Conservation (phyloP, 2,888 invertebrate genomes). For the Camptogramma bilineatum region DNA sequence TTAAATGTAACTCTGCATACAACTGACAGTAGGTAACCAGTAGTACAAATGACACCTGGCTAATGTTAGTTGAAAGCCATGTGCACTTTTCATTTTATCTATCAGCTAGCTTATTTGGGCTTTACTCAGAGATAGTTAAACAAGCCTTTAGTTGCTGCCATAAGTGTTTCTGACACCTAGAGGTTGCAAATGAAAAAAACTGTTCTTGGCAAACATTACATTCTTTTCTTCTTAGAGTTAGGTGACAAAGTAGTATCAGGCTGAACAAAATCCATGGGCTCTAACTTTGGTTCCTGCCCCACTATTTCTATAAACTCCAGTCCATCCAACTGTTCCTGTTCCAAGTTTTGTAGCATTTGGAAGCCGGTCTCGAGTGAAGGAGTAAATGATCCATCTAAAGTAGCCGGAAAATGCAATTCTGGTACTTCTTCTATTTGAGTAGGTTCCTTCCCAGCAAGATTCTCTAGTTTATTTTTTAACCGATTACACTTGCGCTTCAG, state of each 20-base stretch:
- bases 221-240: slow-evolving; percentile 76
- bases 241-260: slow-evolving; percentile 70
- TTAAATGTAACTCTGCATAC: too few species aligned
- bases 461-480: slow-evolving; percentile 65
- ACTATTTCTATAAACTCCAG: slow-evolving; percentile 75
- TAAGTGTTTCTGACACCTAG: too few species aligned
- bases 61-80: too few species aligned
- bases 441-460: slow-evolving; percentile 66
- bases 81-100: too few species aligned
- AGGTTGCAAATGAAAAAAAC: slow-evolving; percentile 18
- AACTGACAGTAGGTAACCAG: too few species aligned
- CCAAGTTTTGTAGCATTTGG: slow-evolving; percentile 87
- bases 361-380: slow-evolving; percentile 87
- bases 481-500: slow-evolving; percentile 68
- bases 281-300: slow-evolving; percentile 77
- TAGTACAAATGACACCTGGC: too few species aligned
- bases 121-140: too few species aligned
- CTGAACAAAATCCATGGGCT: slow-evolving; percentile 74
- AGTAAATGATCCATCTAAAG: slow-evolving; percentile 79
- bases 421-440: slow-evolving; percentile 81
- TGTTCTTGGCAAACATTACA: slow-evolving; percentile 45
- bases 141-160: too few species aligned
- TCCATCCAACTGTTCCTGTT: slow-evolving; percentile 84
- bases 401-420: slow-evolving; percentile 83
- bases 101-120: too few species aligned